phyloP scores from a whole-genome alignment of 2,888 invertebrate genomes.

The Podotricha telesiphe region DNA sequence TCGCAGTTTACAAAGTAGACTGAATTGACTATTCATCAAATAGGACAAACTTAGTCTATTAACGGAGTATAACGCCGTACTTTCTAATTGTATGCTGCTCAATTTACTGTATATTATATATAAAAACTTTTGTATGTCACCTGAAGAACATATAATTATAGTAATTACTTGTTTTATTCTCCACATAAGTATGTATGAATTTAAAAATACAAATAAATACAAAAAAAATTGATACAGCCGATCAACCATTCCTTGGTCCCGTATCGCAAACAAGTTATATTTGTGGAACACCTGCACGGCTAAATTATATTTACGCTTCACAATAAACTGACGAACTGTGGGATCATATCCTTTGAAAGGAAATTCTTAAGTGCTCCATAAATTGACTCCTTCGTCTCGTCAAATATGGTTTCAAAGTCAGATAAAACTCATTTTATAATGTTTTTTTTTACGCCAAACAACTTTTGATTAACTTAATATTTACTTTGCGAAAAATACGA shows the following conservation, averaged over 20 bases:
- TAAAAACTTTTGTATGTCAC: too few relatives aligned
- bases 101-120: too few relatives aligned
- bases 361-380: slow-evolving; percentile 9
- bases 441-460: slow-evolving; percentile 13
- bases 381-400: slow-evolving; percentile 5
- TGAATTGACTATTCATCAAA: too few relatives aligned
- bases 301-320: slow-evolving; percentile 28
- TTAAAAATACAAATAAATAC: not conserved
- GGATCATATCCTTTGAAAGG: slow-evolving; percentile 1
- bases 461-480: slow-evolving; percentile 25
- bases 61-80: too few relatives aligned
- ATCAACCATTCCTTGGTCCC: not conserved
- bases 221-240: not conserved
- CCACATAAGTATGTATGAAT: not conserved
- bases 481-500: slow-evolving; percentile 19
- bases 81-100: too few relatives aligned
- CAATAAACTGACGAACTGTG: slow-evolving; percentile 13
- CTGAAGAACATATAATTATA: too few relatives aligned
- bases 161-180: too few relatives aligned
- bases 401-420: slow-evolving; percentile 5
- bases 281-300: slow-evolving; percentile 15
- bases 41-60: too few relatives aligned
- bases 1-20: too few relatives aligned
- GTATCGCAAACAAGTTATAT: slow-evolving; percentile 13
- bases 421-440: slow-evolving; percentile 10